Evolutionary conservation across 1,140 invertebrate species (phyloP).

Genomic region (Lordiphosa mommai): DNA sequence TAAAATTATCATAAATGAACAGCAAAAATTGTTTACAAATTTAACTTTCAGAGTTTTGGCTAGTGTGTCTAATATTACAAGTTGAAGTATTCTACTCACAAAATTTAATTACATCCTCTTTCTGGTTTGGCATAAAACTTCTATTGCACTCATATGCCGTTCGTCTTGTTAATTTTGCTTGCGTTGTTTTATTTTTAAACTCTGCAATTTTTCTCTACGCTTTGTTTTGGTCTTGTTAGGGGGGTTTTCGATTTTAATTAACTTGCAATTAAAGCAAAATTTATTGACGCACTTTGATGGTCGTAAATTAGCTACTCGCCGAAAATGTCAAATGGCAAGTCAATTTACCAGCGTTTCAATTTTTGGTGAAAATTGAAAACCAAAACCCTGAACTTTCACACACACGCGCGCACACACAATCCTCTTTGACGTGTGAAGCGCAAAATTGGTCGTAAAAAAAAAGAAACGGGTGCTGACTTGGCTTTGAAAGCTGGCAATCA

Average conservation of each 20-base stretch:
- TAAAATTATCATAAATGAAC: no score
- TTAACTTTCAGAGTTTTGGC: no score
- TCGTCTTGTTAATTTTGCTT: no score
- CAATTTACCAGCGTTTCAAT: slow-evolving; percentile 43
- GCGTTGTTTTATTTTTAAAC: slow-evolving; percentile 39
- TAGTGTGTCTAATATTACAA: no score
- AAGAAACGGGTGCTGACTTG: not conserved
- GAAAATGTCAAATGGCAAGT: slow-evolving; percentile 55
- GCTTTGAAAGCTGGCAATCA: slow-evolving; percentile 30
- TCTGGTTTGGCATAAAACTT: no score
- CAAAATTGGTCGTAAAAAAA: slow-evolving; percentile 13
- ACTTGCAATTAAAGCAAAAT: slow-evolving; percentile 69
- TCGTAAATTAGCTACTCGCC: slow-evolving; percentile 59
- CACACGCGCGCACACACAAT: not conserved
- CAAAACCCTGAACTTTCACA: slow-evolving; percentile 19
- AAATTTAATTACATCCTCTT: no score
- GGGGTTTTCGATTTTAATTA: slow-evolving; percentile 61
- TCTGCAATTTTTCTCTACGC: not conserved
- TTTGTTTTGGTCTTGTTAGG: slow-evolving; percentile 1
- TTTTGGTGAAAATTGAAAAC: slow-evolving; percentile 17
- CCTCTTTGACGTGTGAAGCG: slow-evolving; percentile 6
- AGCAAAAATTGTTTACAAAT: no score
- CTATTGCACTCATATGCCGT: no score
- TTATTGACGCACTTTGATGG: slow-evolving; percentile 70
- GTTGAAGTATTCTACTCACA: no score